Percentiles rank a stretch among this genome's conserved stretches.
Evolutionary conservation across 2,113 vertebrate species (phyloP).

Genomic region (Canis aureus): DNA sequence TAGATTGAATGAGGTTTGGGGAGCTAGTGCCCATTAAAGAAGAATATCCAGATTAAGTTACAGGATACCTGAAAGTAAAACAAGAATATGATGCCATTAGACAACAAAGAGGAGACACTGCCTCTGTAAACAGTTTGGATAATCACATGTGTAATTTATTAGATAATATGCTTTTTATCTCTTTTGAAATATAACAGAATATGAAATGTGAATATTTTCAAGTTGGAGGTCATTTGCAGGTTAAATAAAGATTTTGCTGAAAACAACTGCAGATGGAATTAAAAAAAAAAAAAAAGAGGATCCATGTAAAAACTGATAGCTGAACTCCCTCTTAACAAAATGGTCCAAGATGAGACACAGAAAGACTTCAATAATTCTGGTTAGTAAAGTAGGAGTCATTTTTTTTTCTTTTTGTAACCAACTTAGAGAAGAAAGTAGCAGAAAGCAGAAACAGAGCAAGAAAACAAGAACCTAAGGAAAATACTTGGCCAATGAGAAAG

Average conservation of each 20-base stretch:
- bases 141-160: not conserved
- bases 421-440: not conserved
- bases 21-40: not conserved
- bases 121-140: not conserved
- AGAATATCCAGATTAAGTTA: not conserved
- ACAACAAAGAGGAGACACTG: not conserved
- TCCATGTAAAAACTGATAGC: not conserved
- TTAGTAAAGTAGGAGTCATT: not conserved
- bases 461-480: not conserved
- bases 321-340: constrained; percentile 19
- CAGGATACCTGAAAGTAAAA: not conserved
- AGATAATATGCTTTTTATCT: not conserved
- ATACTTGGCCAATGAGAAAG: not conserved
- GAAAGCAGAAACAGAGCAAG: not conserved
- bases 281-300: not conserved
- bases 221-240: not conserved
- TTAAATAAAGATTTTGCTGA: not conserved
- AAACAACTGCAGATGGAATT: not conserved
- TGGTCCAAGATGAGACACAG: not conserved
- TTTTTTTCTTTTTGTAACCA: not conserved
- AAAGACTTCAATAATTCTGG: not conserved
- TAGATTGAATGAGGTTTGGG: not conserved
- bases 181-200: not conserved
- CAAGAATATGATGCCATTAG: not conserved
- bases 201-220: not conserved